Conservation (phyloP, 1,140 invertebrate genomes). For the Sipha flava region DNA sequence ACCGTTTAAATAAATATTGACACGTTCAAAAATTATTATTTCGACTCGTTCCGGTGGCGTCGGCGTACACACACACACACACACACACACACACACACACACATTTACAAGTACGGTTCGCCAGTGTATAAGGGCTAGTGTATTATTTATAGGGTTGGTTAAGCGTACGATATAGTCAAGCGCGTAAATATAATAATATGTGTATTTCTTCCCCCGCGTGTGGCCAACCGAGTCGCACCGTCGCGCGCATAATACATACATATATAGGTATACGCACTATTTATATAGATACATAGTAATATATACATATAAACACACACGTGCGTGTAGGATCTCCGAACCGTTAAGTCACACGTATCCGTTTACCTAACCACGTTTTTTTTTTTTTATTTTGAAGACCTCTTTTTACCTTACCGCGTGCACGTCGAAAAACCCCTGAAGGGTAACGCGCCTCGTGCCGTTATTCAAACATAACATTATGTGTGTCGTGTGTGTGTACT, state of each 20-base stretch:
- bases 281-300: too few relatives aligned
- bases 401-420: background rate
- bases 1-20: conserved; percentile 25
- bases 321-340: background rate
- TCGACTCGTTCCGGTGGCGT: background rate
- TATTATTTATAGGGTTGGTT: background rate
- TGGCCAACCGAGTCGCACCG: background rate
- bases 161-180: background rate
- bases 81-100: background rate
- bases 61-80: background rate
- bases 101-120: too few relatives aligned
- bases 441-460: conserved; percentile 20
- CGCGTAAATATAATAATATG: background rate
- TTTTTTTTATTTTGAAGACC: background rate
- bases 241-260: background rate
- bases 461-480: background rate
- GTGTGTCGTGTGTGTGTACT: background rate
- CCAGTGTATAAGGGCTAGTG: too few relatives aligned
- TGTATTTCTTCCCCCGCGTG: background rate
- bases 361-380: conserved; percentile 10
- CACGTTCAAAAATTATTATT: background rate
- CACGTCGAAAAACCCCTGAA: background rate
- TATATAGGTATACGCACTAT: too few relatives aligned
- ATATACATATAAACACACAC: too few relatives aligned
- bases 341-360: conserved; percentile 15